Evolutionary conservation across 2,888 invertebrate genomes (phyloP), one percentile per base, ranked within the genome.

Genomic region (Macrosiphum euphorbiae): DNA sequence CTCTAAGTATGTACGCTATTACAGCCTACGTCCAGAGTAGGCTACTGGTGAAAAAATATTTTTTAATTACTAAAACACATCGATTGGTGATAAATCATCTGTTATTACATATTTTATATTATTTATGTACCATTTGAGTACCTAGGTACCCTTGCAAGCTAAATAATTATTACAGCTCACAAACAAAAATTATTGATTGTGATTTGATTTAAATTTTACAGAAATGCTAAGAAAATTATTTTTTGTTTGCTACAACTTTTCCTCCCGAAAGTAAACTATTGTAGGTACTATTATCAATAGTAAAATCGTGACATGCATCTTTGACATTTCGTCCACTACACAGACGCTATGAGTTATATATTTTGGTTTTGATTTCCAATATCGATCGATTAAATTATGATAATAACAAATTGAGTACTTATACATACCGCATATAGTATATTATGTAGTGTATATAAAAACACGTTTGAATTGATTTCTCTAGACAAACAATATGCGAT

Each of bases 401-500:
- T 35, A 87, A 88, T 55, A 55, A 41, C 7, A 41, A 7, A 1
- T 52, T 10, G 35, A 35, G 35, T 78, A 20, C 35, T 78, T 26
- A 47, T 50, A 16, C 16, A 44, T 85, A 85, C 8, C 26, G n/a
- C n/a, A 58, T 58, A 58, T 58, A 58, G 1, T 58, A 58, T 58
- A 8, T 58, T 41, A 26, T n/a, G n/a, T 58, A 26, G 88, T 41
- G 58, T 26, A 24, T 78, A 35, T 28, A 88, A 55, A 61, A 67
- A 47, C 16, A 35, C 35, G 50, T n/a, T 28, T 55, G 44, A 85
- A 86, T 92, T 87, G 84, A 84, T 92, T 86, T 92, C 58, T 86
- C n/a, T 47, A 47, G 44, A 86, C 86, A 92, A 86, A 92, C 86
- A 61, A 47, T 87, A 91, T 26, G 78, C 35, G 35, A 35, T 78